Evolutionary conservation across 2,113 vertebrate species (phyloP).

Genomic region (Phodopus roborovskii): DNA sequence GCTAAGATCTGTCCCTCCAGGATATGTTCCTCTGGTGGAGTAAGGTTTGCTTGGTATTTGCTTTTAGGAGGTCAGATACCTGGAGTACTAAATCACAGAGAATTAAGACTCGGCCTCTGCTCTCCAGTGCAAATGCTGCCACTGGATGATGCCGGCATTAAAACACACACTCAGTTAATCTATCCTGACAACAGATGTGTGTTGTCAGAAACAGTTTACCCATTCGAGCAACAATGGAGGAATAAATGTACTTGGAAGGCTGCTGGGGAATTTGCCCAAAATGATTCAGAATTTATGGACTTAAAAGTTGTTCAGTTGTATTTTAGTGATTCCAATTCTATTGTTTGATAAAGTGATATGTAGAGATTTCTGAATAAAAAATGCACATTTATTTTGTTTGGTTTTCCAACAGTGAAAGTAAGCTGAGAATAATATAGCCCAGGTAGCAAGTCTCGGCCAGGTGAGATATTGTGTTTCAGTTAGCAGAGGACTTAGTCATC

Average conservation of each 20-base stretch:
- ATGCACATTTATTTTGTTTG: background rate
- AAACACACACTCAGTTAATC: background rate
- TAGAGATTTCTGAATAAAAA: background rate
- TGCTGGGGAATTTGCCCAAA: background rate
- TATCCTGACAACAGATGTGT: background rate
- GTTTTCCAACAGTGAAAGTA: background rate
- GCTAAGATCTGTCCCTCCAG: slow-evolving; percentile 51
- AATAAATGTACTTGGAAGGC: background rate
- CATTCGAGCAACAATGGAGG: background rate
- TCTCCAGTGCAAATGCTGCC: background rate
- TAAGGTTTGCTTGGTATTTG: slow-evolving; percentile 77
- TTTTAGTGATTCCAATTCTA: background rate
- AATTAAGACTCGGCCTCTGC: slow-evolving; percentile 47
- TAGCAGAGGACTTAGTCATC: background rate
- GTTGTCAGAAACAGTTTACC: background rate
- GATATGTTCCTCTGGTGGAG: slow-evolving; percentile 55
- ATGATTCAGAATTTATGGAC: background rate
- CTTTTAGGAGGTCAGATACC: slow-evolving; percentile 45
- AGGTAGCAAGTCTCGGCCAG: too few species aligned
- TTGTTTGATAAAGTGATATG: background rate
- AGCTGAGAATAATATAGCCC: background rate
- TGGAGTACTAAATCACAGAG: slow-evolving; percentile 72
- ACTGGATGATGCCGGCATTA: background rate
- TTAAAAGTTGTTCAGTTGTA: background rate
- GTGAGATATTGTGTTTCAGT: background rate